Conservation (phyloP, 2,888 invertebrate genomes). For the Ormia ochracea region DNA sequence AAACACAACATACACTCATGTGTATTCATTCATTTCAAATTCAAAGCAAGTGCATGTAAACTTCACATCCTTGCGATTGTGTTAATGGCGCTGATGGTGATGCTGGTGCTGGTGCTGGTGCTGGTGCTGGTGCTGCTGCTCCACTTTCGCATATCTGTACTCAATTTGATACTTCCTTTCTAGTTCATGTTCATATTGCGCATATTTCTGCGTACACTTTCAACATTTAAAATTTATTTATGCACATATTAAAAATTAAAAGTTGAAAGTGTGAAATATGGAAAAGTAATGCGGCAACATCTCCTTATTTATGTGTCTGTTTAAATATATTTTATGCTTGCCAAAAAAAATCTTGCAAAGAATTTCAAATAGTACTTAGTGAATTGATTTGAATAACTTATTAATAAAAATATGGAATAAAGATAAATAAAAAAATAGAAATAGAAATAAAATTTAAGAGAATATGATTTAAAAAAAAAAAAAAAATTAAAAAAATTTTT, state of each 20-base stretch:
- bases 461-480: no score
- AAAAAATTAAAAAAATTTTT: no score
- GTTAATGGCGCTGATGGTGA: conserved; percentile 2
- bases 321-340: background rate
- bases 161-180: conserved; percentile 43
- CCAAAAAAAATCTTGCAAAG: no score
- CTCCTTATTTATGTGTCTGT: background rate
- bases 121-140: conserved; percentile 16
- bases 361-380: no score
- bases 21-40: conserved; percentile 1
- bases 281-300: conserved; percentile 17
- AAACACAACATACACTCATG: background rate
- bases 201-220: conserved; percentile 22
- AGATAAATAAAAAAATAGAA: no score
- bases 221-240: conserved; percentile 52
- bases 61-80: background rate
- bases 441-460: no score
- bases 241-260: conserved; percentile 60
- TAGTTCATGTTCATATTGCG: conserved; percentile 47
- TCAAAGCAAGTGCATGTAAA: background rate
- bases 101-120: conserved; percentile 15
- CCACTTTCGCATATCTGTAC: background rate
- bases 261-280: conserved; percentile 55
- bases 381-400: no score
- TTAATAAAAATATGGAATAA: no score